phyloP scores from a whole-genome alignment of 2,888 invertebrate species.

The Hydriomena furcata region DNA sequence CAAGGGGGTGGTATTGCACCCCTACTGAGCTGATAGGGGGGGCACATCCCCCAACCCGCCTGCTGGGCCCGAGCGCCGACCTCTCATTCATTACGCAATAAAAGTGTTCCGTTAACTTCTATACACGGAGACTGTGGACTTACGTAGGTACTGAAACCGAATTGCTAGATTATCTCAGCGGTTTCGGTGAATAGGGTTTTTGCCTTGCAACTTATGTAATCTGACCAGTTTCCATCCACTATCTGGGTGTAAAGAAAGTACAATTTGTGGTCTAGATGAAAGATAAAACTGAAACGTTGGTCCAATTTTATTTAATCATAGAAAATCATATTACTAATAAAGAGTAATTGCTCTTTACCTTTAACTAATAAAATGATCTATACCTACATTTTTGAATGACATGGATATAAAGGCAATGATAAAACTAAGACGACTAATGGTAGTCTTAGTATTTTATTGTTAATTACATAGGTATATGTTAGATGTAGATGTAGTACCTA shows the following conservation, averaged over 20 bases:
- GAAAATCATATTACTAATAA: too few relatives aligned
- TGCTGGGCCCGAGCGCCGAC: conserved; percentile 66
- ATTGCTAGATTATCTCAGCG: conserved; percentile 32
- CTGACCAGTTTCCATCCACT: not conserved
- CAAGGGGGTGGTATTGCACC: conserved; percentile 67
- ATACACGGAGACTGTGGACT: conserved; percentile 43
- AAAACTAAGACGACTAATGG: too few relatives aligned
- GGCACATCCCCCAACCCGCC: conserved; percentile 40
- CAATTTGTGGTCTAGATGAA: not conserved
- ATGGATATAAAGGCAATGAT: too few relatives aligned
- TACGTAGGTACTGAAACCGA: conserved; percentile 31
- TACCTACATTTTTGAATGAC: too few relatives aligned
- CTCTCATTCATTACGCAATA: conserved; percentile 83
- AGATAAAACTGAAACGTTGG: too few relatives aligned
- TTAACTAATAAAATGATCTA: too few relatives aligned
- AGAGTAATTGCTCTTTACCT: too few relatives aligned
- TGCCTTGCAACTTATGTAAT: conserved; percentile 12
- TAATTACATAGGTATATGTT: too few relatives aligned
- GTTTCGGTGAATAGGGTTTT: conserved; percentile 24
- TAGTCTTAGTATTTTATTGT: too few relatives aligned
- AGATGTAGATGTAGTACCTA: too few relatives aligned
- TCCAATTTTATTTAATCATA: too few relatives aligned
- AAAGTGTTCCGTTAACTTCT: conserved; percentile 69
- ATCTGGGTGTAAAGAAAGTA: not conserved
- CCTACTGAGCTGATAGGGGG: conserved; percentile 49